Conservation (phyloP, 2,888 invertebrate species). For the Synanthedon andrenaeformis region DNA sequence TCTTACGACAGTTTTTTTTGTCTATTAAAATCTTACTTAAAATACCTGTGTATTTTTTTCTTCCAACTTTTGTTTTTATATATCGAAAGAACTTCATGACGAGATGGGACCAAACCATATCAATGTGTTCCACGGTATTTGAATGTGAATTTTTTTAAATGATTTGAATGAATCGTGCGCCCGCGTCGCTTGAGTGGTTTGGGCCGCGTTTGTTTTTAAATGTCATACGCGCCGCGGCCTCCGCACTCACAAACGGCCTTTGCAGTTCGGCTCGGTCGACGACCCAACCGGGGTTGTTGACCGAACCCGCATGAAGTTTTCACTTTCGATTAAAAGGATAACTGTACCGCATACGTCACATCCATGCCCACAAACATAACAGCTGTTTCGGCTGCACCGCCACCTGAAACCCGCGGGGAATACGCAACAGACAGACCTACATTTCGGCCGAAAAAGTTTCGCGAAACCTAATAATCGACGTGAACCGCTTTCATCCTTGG, state of each 20-base stretch:
- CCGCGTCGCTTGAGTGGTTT: background rate
- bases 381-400: constrained; percentile 12
- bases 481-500: no score
- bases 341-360: constrained; percentile 64
- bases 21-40: no score
- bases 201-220: constrained; percentile 25
- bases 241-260: constrained; percentile 69
- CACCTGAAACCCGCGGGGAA: constrained; percentile 39
- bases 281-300: constrained; percentile 59
- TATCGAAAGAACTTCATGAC: no score
- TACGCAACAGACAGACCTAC: constrained; percentile 21
- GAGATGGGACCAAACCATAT: no score
- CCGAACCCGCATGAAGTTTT: constrained; percentile 66
- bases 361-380: constrained; percentile 32
- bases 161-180: background rate
- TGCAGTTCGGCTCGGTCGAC: constrained; percentile 67
- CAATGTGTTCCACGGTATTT: no score
- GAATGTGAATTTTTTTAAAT: no score
- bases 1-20: no score
- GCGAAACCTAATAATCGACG: no score
- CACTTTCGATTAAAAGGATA: constrained; percentile 71
- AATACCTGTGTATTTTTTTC: no score
- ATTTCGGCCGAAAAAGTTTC: background rate
- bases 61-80: no score
- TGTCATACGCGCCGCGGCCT: constrained; percentile 62